Base-by-base conservation (phyloP, 2,797 vertebrate genomes). In the Phoebastria nigripes region DNA sequence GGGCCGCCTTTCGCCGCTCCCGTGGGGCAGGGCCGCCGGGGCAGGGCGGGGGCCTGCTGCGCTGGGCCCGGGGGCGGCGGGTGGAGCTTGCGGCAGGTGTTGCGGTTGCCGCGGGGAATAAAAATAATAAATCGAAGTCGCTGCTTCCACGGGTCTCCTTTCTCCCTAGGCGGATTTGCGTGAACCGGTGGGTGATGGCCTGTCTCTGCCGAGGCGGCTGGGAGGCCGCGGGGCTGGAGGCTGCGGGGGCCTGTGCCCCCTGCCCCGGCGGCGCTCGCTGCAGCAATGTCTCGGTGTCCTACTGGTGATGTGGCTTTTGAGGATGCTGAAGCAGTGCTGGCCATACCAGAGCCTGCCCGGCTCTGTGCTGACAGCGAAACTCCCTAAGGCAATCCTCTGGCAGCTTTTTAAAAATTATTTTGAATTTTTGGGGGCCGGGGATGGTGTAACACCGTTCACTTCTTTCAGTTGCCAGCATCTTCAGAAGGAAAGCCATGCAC, bases 251-350 rank as follows among this genome's bases (percentile, higher is more conserved):
- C 46, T 52, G n/a, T 11, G 62, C 8, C 4, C 18, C 6, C 17
- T 24, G 63, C 8, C 5, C 22, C 7, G 31, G 49, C 17, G 29
- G 58, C 46, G 24, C 35, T 6, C 46, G 21, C 26, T 7, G 56
- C 41, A 3, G 46, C 11, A 5, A 51, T 15, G 58, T 9, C 28
- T 39, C 29, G 4, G 22, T 8, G 58, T 4, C 29, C 20, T 4
- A 0, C 17, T 2, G 24, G 33, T 7, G 25, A 2, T 4, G 33
- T 1, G 33, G 42, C 9, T 29, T 15, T 18, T 2, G 20, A 33
- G 22, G 47, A 7, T 1, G 61, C 47, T 15, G 70, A 12, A 8
- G 42, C 15, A 7, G 33, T 2, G 21, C 47, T 20, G 61, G 16
- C 12, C 4, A 0, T 6, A 7, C 6, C 52, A 7, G 55, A 33